These are phyloP conservation scores for Gymnocheta viridis DNA, from an alignment of 2,888 invertebrate genomes.

Conservation along the genomic window DNA sequence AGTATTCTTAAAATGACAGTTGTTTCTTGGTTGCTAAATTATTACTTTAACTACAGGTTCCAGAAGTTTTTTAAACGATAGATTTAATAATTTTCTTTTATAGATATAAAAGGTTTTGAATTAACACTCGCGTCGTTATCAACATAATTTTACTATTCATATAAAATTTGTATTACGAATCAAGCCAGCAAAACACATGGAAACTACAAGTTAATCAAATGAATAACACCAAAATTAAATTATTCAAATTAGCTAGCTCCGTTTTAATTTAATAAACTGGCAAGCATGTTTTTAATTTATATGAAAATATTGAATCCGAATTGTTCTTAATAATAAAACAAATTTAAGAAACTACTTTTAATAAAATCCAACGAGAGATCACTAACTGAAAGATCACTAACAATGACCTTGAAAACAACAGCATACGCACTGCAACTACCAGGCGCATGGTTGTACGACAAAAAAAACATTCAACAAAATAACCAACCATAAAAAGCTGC, in stretches of 20 bases:
- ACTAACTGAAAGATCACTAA: constrained; percentile 9
- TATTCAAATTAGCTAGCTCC: neutral
- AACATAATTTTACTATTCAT: too few relatives aligned
- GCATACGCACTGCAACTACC: constrained; percentile 26
- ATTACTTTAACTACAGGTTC: too few relatives aligned
- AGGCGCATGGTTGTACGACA: neutral
- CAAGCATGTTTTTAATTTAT: neutral
- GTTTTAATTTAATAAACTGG: neutral
- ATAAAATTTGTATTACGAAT: neutral
- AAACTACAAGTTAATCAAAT: neutral
- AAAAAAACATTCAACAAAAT: constrained; percentile 3
- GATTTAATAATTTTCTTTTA: too few relatives aligned
- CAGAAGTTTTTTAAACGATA: too few relatives aligned
- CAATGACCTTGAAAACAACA: constrained; percentile 47
- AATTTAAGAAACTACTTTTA: neutral
- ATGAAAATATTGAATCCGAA: neutral
- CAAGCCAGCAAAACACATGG: neutral
- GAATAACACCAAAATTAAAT: too few relatives aligned
- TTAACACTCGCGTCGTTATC: too few relatives aligned
- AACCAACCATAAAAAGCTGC: constrained; percentile 27
- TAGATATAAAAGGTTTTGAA: too few relatives aligned
- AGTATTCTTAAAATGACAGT: too few relatives aligned
- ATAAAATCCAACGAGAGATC: neutral
- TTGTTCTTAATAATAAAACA: neutral
- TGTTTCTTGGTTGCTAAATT: too few relatives aligned